Evolutionary conservation across 2,113 vertebrate species (phyloP).

Genomic region (Sturnus vulgaris): DNA sequence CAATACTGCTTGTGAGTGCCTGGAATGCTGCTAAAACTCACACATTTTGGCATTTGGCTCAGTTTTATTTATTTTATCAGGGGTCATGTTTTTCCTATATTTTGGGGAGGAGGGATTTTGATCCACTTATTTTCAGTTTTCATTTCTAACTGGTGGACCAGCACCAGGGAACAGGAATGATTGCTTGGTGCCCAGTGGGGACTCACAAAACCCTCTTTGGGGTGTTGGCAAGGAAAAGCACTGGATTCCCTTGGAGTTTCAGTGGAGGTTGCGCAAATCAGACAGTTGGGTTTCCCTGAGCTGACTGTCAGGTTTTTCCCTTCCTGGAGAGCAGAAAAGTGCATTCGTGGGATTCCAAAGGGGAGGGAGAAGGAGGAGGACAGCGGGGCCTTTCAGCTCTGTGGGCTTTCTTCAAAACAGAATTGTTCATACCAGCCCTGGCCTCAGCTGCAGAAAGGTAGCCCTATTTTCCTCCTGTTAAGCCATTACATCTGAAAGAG

Average conservation of each 20-base stretch:
- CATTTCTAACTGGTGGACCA: rapidly evolving
- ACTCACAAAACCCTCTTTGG: rapidly evolving
- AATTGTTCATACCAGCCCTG: neutral
- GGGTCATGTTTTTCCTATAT: rapidly evolving
- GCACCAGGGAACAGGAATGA: neutral
- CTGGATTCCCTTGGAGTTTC: neutral
- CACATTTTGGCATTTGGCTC: neutral
- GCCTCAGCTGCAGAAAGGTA: neutral
- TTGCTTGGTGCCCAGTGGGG: neutral
- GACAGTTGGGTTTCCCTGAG: neutral
- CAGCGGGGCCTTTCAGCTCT: neutral
- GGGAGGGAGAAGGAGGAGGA: slow-evolving; percentile 13
- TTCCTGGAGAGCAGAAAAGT: slow-evolving; percentile 9
- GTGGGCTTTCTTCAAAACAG: neutral
- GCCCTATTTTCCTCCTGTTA: neutral
- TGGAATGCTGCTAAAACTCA: neutral
- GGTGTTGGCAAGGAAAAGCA: neutral
- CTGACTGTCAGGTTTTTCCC: neutral
- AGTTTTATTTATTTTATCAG: neutral
- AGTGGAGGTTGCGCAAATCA: neutral
- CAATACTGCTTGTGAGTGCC: neutral
- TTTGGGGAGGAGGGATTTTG: neutral
- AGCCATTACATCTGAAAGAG: neutral
- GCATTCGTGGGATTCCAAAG: slow-evolving; percentile 47
- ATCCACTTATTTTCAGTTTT: neutral